Evolutionary conservation across 1,140 invertebrate genomes (phyloP).

Genomic region (Platyscapa corneri): DNA sequence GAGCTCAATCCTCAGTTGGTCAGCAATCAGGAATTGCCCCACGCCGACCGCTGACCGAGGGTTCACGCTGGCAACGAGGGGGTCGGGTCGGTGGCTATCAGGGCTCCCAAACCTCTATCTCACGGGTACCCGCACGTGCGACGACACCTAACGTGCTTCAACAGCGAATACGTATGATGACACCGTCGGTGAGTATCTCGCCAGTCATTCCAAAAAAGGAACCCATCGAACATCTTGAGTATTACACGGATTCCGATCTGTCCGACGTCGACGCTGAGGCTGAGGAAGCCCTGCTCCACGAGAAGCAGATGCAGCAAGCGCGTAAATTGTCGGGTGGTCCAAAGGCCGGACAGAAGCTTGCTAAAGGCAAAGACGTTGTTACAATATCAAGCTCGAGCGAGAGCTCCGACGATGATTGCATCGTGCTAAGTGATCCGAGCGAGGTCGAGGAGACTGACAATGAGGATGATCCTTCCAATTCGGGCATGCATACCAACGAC

Average conservation of each 20-base stretch:
- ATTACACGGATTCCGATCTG: slow-evolving; percentile 70
- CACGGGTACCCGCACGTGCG: slow-evolving; percentile 60
- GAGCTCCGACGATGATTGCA: slow-evolving; percentile 86
- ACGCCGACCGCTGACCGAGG: slow-evolving; percentile 63
- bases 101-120: slow-evolving; percentile 68
- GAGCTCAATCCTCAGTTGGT: slow-evolving; percentile 55
- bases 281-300: slow-evolving; percentile 47
- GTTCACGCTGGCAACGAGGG: slow-evolving; percentile 60
- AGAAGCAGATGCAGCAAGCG: slow-evolving; percentile 65
- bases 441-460: slow-evolving; percentile 77
- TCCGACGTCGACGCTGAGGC: slow-evolving; percentile 68
- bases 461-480: slow-evolving; percentile 80
- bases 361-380: slow-evolving; percentile 75
- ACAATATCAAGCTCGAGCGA: slow-evolving; percentile 81
- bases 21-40: slow-evolving; percentile 63
- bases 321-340: slow-evolving; percentile 62
- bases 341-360: slow-evolving; percentile 66
- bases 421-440: slow-evolving; percentile 83
- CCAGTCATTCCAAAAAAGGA: slow-evolving; percentile 73
- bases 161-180: slow-evolving; percentile 74
- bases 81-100: slow-evolving; percentile 60
- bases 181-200: slow-evolving; percentile 73
- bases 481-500: slow-evolving; percentile 91
- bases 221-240: slow-evolving; percentile 65
- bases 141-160: slow-evolving; percentile 64